Conservation (phyloP, 2,797 vertebrate genomes). For the Perodicticus potto region DNA sequence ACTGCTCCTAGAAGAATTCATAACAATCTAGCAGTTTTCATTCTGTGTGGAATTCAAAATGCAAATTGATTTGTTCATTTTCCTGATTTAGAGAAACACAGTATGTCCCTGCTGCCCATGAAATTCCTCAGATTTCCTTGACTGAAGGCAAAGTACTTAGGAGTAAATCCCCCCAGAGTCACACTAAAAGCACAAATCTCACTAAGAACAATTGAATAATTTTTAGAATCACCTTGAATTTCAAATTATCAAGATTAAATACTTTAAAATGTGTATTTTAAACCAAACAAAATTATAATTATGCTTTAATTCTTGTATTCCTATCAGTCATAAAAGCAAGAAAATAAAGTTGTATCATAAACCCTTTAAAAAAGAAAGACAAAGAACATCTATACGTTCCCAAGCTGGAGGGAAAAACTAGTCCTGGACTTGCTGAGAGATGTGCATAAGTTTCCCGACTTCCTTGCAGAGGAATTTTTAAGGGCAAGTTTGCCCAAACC, state of each 20-base stretch:
- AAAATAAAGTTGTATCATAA: neutral
- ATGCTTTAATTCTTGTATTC: neutral
- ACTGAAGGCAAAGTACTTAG: conserved; percentile 65
- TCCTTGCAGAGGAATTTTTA: neutral
- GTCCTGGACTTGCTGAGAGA: neutral
- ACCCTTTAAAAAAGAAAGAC: neutral
- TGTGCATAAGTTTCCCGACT: neutral
- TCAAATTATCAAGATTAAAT: conserved; percentile 20
- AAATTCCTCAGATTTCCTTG: conserved; percentile 76
- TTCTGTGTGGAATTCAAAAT: conserved; percentile 86
- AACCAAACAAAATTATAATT: neutral
- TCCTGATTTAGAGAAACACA: conserved; percentile 75
- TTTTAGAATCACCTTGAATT: conserved; percentile 49
- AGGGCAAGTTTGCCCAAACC: neutral
- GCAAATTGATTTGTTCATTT: conserved; percentile 84
- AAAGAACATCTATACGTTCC: neutral
- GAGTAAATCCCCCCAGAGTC: conserved; percentile 56
- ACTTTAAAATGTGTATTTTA: neutral
- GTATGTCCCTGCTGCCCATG: conserved; percentile 50
- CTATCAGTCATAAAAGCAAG: neutral
- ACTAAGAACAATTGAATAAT: neutral
- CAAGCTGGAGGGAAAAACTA: neutral
- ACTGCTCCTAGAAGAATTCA: conserved; percentile 81
- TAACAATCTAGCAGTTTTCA: conserved; percentile 76
- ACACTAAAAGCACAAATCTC: conserved; percentile 56